Evolutionary conservation across 1,140 invertebrate species (phyloP).

Genomic region (Radopholus similis): DNA sequence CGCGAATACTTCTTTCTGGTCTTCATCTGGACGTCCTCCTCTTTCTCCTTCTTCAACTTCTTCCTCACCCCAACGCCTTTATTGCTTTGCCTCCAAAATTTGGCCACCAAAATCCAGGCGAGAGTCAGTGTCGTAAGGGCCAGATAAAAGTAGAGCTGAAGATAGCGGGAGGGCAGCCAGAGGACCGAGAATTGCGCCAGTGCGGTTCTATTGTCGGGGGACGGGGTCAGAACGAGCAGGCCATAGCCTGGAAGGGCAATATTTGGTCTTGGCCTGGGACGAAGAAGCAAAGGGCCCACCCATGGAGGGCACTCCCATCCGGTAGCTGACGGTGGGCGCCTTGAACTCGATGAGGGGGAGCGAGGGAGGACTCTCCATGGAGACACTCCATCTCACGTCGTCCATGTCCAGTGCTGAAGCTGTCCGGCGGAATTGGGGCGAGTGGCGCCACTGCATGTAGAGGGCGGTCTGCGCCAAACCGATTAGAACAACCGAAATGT

Average conservation of each 20-base stretch:
- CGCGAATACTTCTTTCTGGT: too few species aligned
- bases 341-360: constrained; percentile 26
- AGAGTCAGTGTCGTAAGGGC: too few species aligned
- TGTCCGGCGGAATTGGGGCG: neutral
- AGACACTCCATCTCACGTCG: constrained; percentile 5
- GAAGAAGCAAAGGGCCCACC: neutral
- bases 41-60: too few species aligned
- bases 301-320: constrained; percentile 42
- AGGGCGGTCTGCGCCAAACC: too few species aligned
- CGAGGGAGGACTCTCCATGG: neutral
- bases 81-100: too few species aligned
- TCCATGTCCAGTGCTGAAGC: constrained; percentile 7
- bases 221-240: neutral
- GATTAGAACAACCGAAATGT: too few species aligned
- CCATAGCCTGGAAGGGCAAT: neutral
- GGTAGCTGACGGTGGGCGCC: constrained; percentile 32
- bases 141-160: too few species aligned
- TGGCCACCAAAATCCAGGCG: too few species aligned
- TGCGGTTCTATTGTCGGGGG: neutral
- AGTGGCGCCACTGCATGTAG: neutral
- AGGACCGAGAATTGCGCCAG: neutral
- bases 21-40: too few species aligned
- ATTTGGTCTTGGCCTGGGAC: neutral
- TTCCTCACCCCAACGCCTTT: too few species aligned
- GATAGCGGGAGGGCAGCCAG: neutral